phyloP scores from a whole-genome alignment of 2,113 vertebrate genomes.

The Cyanocitta stelleri region DNA sequence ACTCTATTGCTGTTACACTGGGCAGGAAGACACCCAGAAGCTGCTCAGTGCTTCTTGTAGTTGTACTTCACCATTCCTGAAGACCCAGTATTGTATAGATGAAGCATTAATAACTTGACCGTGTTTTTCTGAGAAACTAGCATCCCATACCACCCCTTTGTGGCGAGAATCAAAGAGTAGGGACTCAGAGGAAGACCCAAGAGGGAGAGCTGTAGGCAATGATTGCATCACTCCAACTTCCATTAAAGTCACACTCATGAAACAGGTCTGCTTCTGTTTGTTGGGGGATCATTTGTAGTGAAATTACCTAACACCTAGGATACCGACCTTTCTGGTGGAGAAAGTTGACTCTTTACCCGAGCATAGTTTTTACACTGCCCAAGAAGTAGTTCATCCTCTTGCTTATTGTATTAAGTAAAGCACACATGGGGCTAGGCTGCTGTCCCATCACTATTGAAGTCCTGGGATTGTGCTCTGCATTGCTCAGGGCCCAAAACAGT shows the following conservation, averaged over 20 bases:
- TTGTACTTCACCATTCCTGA: background rate
- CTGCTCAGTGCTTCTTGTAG: rapidly evolving
- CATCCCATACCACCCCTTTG: no score
- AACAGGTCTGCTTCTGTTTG: background rate
- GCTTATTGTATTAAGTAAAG: background rate
- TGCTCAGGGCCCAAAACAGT: background rate
- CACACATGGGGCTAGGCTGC: background rate
- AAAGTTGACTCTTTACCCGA: background rate
- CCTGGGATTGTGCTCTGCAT: background rate
- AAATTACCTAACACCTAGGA: background rate
- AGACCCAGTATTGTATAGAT: rapidly evolving
- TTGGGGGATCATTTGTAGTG: rapidly evolving
- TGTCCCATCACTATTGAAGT: background rate
- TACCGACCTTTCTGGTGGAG: background rate
- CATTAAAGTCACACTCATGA: background rate
- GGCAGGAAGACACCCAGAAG: background rate
- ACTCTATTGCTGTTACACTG: background rate
- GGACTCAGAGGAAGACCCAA: background rate
- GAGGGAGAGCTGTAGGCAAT: background rate
- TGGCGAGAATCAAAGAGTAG: background rate
- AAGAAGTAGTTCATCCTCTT: background rate
- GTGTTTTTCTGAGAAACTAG: background rate
- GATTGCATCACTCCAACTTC: rapidly evolving
- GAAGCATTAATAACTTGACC: background rate
- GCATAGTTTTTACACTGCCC: background rate